Conservation (phyloP, 1,140 invertebrate genomes). For the Zaprionus taronus region DNA sequence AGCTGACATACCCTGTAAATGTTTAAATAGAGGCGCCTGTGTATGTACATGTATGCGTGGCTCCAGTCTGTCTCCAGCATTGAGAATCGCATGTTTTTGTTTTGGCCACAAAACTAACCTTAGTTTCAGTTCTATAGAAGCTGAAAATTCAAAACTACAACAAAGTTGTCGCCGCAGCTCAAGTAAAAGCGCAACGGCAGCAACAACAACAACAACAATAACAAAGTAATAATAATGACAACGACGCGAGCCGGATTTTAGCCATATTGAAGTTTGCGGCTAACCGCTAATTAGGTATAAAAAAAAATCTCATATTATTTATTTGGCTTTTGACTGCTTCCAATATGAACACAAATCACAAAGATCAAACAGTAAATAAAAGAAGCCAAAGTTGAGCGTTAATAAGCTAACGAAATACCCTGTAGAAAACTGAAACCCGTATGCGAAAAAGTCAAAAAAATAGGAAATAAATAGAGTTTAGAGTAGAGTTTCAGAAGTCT, state of each 20-base stretch:
- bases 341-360: conserved; percentile 28
- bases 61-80: conserved; percentile 48
- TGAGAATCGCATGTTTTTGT: conserved; percentile 36
- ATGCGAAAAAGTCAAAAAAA: not conserved
- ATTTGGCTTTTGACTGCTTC: conserved; percentile 52
- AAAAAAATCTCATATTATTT: conserved; percentile 64
- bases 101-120: conserved; percentile 61
- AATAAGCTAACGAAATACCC: not conserved
- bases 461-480: no score
- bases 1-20: conserved; percentile 15
- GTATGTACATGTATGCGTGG: not conserved
- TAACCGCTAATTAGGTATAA: conserved; percentile 82
- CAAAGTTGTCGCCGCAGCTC: conserved; percentile 71
- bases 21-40: not conserved
- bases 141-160: conserved; percentile 68
- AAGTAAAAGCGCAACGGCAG: conserved; percentile 49
- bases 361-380: conserved; percentile 18
- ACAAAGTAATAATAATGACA: not conserved
- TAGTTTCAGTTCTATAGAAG: conserved; percentile 52
- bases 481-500: no score
- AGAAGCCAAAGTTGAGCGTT: not conserved
- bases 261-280: conserved; percentile 75
- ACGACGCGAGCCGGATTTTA: conserved; percentile 41
- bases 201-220: conserved; percentile 6
- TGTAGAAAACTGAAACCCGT: not conserved